Evolutionary conservation across 1,140 invertebrate species (phyloP), one percentile per base, ranked within the genome.

Genomic region (Drosophila parvula): DNA sequence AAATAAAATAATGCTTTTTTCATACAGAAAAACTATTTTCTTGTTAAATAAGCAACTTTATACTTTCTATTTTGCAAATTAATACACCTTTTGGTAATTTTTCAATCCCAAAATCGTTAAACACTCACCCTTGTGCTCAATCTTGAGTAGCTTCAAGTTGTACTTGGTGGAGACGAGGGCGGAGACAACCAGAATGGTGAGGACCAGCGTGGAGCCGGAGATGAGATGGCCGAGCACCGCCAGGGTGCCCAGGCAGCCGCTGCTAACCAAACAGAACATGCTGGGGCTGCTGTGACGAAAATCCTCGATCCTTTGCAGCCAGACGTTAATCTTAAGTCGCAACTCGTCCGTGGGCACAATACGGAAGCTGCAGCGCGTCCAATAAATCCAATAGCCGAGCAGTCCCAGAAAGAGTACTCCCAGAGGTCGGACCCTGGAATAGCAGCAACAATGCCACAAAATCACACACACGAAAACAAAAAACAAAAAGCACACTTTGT

Each of bases 221-320:
- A 91, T 51, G 1, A 91, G 69, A n/a, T 91, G 90, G 0, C 90
- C 90, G 5, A 91, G 27, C n/a, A 91, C 56, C 28, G 90, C 90
- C 11, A 91, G 41, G 12, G 78, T 57, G 57, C 57, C 78, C 27
- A 91, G 41, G 36, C 82, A 79, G n/a, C 78, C 75, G 48, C 67
- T 69, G 53, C 77, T 78, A 9, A 81, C 71, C 55, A 74, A 36
- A 38, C 90, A 91, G 60, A 90, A 91, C 81, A 91, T 90, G 40
- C 61, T 78, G 27, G 90, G 90, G 3, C 78, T 78, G 16, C 57
- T 74, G 5, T 38, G 68, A 40, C 78, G 82, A 74, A 74, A 89
- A 43, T 60, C 60, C 11, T 60, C 68, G 27, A 60, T 76, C 45
- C 79, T 68, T 18, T 79, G 61, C 40, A 74, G 28, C 63, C 77